Base-by-base conservation (phyloP, 2,888 invertebrate genomes). In the Amorpha juglandis region DNA sequence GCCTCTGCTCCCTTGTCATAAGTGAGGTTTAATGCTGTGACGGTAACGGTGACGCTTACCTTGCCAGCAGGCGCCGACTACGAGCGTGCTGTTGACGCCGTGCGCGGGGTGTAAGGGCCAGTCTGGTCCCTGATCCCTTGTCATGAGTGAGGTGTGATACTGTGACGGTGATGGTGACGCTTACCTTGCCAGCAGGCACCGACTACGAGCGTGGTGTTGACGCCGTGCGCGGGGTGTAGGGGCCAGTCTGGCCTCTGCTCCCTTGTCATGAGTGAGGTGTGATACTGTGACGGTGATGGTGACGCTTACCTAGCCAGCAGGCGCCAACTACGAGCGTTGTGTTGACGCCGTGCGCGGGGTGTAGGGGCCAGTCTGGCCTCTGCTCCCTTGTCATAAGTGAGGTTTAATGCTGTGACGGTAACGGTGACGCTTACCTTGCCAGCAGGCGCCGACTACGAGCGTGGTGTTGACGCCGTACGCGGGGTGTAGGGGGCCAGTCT, bases 281-380 rank as follows among this genome's bases (percentile, higher is more conserved):
- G n/a, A n/a, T n/a, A n/a, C n/a, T n/a, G n/a, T n/a, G n/a, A n/a
- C n/a, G n/a, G 2, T 8, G 48, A n/a, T n/a, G n/a, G n/a, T n/a
- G n/a, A 14, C 14, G n/a, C 11, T 80, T 84, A 95, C 96, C 97
- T 91, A 99, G 99, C 98, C 98, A 99, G 94, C 99, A 99, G 35
- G 99, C 99, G 1, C 99, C 99, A 0, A 99, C 96, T 0, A 97
- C 97, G 52, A 99, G 93, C 7, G 98, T 98, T 9, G 99, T 99
- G 86, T 98, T 98, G 73, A 98, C 96, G 0, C 97, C 98, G 77
- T 98, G 98, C 0, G 99, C 98, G 9, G 98, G 98, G 87, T 99
- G 99, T 53, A 99, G 94, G 0, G 99, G 99, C 99, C 99, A 99
- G 92, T 99, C 99, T 98, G 62, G 99, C 98, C 90, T 99, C 99